Percentiles rank a stretch among this genome's conserved stretches.
These are phyloP conservation scores for Mermis nigrescens DNA, from an alignment of 2,888 invertebrate species.

Conservation along the genomic window DNA sequence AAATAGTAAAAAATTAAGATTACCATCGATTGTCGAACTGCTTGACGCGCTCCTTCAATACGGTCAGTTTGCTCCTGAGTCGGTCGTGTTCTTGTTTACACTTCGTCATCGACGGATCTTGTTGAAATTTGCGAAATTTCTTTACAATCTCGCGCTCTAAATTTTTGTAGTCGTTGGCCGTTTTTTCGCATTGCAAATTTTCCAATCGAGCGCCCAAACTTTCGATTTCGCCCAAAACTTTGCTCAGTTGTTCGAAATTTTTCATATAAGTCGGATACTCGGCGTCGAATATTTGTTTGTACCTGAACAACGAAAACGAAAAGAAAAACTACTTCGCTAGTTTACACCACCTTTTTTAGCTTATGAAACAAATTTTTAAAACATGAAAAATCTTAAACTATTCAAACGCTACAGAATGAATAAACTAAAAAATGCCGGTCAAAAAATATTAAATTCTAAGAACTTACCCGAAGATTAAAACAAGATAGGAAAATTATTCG, in stretches of 20 bases:
- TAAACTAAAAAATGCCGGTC: no score
- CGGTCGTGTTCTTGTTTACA: background rate
- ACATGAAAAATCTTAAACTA: no score
- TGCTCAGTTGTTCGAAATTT: background rate
- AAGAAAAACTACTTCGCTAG: no score
- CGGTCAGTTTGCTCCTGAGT: background rate
- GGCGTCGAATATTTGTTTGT: background rate
- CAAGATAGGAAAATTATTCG: no score
- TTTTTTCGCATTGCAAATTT: background rate
- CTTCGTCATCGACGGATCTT: background rate
- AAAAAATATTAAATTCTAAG: no score
- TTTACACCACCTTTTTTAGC: no score
- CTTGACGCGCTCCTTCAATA: background rate
- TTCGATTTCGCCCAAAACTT: background rate
- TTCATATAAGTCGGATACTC: background rate
- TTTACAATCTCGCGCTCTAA: background rate
- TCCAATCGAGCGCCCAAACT: background rate
- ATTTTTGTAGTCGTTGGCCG: background rate
- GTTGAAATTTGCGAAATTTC: background rate
- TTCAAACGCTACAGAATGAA: no score
- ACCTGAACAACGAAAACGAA: background rate
- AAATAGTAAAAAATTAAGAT: no score
- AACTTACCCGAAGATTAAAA: no score
- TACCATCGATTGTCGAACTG: background rate
- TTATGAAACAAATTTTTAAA: no score